These are phyloP conservation scores for Semibalanus balanoides DNA, from an alignment of 1,140 invertebrate genomes.

Conservation along the genomic window DNA sequence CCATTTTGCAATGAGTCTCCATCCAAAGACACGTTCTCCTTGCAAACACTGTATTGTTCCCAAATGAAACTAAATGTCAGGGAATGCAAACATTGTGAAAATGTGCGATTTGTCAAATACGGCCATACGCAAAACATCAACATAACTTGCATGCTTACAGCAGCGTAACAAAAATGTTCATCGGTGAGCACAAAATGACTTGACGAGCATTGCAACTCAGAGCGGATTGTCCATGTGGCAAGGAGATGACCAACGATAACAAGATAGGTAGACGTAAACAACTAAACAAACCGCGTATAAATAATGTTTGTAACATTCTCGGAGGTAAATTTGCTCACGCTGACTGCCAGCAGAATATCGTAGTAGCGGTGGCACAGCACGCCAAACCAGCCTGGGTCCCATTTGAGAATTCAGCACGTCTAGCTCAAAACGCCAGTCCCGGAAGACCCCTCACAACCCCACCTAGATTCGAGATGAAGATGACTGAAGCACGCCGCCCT, in stretches of 20 bases:
- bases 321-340: neutral
- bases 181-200: neutral
- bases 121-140: neutral
- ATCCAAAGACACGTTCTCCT: too few relatives aligned
- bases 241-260: neutral
- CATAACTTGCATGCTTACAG: neutral
- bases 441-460: too few relatives aligned
- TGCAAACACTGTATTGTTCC: neutral
- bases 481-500: too few relatives aligned
- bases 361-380: too few relatives aligned
- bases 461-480: too few relatives aligned
- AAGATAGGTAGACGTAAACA: neutral
- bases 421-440: too few relatives aligned
- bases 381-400: too few relatives aligned
- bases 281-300: too few relatives aligned
- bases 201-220: neutral
- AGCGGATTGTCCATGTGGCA: neutral
- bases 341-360: neutral
- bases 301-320: too few relatives aligned
- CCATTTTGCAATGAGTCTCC: too few relatives aligned
- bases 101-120: neutral
- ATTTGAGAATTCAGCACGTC: too few relatives aligned
- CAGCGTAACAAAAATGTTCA: neutral
- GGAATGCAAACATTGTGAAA: neutral
- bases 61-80: neutral